phyloP scores from a whole-genome alignment of 1,140 invertebrate species.

The Thaumatotibia leucotreta region DNA sequence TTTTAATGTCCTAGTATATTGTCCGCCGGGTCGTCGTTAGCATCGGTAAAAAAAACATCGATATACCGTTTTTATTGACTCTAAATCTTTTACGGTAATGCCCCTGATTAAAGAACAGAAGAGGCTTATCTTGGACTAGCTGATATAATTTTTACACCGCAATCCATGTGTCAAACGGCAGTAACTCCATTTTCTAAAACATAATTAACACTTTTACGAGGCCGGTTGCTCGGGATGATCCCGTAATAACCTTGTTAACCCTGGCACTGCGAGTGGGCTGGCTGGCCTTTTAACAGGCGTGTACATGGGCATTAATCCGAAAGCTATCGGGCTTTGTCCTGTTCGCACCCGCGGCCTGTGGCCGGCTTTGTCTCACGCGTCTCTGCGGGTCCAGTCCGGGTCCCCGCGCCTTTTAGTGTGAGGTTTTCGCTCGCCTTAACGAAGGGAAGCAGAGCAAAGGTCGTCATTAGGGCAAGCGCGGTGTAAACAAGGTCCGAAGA shows the following conservation, averaged over 20 bases:
- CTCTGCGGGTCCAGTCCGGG: conserved; percentile 54
- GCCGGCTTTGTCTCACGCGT: conserved; percentile 54
- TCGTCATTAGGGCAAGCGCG: conserved; percentile 77
- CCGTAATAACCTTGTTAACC: conserved; percentile 76
- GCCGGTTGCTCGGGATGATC: conserved; percentile 68
- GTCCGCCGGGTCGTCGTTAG: conserved; percentile 2
- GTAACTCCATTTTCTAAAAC: conserved; percentile 59
- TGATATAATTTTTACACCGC: conserved; percentile 17
- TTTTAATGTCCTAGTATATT: conserved; percentile 41
- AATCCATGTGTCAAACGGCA: conserved; percentile 35
- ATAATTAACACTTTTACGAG: conserved; percentile 75
- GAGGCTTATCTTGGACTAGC: conserved; percentile 2
- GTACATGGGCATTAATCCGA: conserved; percentile 73
- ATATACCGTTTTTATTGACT: conserved; percentile 14
- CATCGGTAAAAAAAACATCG: conserved; percentile 17
- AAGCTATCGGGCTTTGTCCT: conserved; percentile 68
- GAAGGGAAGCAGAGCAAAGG: conserved; percentile 77
- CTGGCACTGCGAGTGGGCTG: conserved; percentile 58
- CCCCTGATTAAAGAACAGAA: neutral
- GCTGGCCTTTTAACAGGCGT: conserved; percentile 71
- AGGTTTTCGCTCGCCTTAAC: conserved; percentile 75
- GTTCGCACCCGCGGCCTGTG: conserved; percentile 37
- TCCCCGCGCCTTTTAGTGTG: conserved; percentile 71
- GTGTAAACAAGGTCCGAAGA: conserved; percentile 75
- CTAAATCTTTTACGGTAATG: conserved; percentile 14